Evolutionary conservation across 2,888 invertebrate genomes (phyloP).

Genomic region (Tetramorium bicarinatum): DNA sequence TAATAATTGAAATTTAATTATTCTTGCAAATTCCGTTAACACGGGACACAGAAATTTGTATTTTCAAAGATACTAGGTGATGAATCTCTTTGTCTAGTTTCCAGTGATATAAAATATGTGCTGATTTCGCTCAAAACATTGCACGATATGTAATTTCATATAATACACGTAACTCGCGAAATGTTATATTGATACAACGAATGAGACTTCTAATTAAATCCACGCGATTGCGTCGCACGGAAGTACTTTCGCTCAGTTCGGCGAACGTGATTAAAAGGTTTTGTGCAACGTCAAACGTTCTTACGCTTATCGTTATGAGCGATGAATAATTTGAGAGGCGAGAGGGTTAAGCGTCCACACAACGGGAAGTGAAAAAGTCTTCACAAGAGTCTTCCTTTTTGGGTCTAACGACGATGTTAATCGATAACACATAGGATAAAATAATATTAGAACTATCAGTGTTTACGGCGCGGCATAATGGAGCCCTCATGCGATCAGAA

Average conservation of each 20-base stretch:
- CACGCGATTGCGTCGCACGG: slow-evolving; percentile 27
- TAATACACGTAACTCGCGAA: slow-evolving; percentile 2
- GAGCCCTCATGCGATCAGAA: slow-evolving; percentile 29
- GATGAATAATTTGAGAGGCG: slow-evolving; percentile 14
- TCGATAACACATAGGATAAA: slow-evolving; percentile 36
- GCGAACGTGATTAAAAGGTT: slow-evolving; percentile 18
- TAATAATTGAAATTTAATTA: background rate
- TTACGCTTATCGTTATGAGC: background rate
- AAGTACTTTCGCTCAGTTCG: slow-evolving; percentile 8
- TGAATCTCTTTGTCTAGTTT: background rate
- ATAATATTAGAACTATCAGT: slow-evolving; percentile 12
- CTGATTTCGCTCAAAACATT: background rate
- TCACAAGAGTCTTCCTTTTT: slow-evolving; percentile 66
- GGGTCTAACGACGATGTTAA: slow-evolving; percentile 33
- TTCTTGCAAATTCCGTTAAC: background rate
- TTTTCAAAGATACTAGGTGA: background rate
- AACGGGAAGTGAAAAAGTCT: slow-evolving; percentile 50
- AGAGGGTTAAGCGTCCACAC: slow-evolving; percentile 41
- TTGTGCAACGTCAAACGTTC: slow-evolving; percentile 2
- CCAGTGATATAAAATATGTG: background rate
- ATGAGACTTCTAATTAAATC: slow-evolving; percentile 34
- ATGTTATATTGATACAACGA: slow-evolving; percentile 36
- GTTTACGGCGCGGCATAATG: slow-evolving; percentile 28
- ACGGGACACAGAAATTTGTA: background rate
- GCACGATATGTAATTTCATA: slow-evolving; percentile 7